phyloP scores from a whole-genome alignment of 2,113 vertebrate genomes.

The Butorides virescens region DNA sequence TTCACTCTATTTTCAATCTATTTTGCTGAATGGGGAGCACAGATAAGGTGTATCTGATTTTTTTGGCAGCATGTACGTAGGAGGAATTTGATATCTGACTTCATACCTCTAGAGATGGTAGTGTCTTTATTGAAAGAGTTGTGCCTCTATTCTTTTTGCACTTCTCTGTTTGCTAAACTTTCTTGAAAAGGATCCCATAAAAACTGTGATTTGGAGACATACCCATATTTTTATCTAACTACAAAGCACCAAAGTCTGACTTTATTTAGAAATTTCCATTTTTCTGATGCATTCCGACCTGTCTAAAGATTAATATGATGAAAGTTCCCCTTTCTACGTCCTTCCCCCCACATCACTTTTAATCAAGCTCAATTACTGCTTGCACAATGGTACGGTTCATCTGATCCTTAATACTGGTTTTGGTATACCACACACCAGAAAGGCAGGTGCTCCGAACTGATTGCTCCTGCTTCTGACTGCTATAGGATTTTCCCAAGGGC shows the following conservation, averaged over 20 bases:
- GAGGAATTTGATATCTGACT: background rate
- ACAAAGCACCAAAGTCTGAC: background rate
- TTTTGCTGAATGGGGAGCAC: background rate
- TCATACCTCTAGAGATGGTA: background rate
- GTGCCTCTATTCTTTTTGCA: background rate
- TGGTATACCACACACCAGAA: accelerated
- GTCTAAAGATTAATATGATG: background rate
- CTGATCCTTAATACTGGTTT: background rate
- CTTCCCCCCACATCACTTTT: accelerated
- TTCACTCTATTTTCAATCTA: background rate
- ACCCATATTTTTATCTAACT: background rate
- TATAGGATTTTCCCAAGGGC: background rate
- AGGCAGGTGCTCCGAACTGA: background rate
- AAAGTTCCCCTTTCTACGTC: background rate
- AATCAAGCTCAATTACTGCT: background rate
- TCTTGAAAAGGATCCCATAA: background rate
- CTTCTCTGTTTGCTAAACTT: background rate
- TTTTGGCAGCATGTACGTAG: background rate
- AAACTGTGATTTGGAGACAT: background rate
- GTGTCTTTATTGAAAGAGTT: background rate
- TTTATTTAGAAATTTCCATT: background rate
- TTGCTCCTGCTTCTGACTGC: background rate
- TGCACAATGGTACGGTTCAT: background rate
- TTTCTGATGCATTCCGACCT: background rate
- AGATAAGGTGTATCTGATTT: background rate